A percentile compares a stretch with the other conserved stretches of the same genome.
Conservation (phyloP, 1,140 invertebrate species). For the Drosophila persimilis region DNA sequence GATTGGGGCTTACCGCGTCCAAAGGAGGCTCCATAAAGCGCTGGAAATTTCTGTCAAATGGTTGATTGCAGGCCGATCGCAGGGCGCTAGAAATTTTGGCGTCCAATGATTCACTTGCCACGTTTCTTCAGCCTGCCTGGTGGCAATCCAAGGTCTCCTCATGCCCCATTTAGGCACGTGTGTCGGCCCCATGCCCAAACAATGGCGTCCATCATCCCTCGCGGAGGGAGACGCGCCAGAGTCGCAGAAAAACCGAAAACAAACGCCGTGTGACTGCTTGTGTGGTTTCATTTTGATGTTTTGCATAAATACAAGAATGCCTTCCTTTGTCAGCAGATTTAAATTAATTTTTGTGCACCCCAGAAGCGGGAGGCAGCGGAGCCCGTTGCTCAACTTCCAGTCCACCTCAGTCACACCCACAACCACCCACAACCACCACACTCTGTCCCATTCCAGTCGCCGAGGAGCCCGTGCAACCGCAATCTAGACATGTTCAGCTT, state of each 20-base stretch:
- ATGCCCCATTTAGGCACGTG: no score
- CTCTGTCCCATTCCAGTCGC: no score
- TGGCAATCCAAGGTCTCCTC: no score
- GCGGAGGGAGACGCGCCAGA: background rate
- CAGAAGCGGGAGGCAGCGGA: background rate
- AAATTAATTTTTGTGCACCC: slow-evolving; percentile 64
- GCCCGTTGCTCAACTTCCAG: no score
- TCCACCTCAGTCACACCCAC: slow-evolving; percentile 4
- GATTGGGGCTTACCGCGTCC: background rate
- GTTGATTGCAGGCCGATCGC: slow-evolving; percentile 4
- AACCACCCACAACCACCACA: no score
- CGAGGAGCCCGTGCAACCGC: slow-evolving; percentile 29
- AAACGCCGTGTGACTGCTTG: slow-evolving; percentile 20
- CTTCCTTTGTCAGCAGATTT: slow-evolving; percentile 71
- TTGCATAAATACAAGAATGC: slow-evolving; percentile 66
- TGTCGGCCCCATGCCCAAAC: no score
- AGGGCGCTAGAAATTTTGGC: background rate
- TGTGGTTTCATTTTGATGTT: slow-evolving; percentile 42
- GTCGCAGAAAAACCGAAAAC: slow-evolving; percentile 5
- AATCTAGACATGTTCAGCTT: slow-evolving; percentile 58
- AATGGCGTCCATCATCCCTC: no score
- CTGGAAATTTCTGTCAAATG: slow-evolving; percentile 38
- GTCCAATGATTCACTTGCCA: slow-evolving; percentile 13
- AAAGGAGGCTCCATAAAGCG: slow-evolving; percentile 8
- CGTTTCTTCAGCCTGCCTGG: no score